These are phyloP conservation scores for Sinocyclocheilus maitianheensis DNA, from an alignment of 2,113 vertebrate species.

Conservation along the genomic window DNA sequence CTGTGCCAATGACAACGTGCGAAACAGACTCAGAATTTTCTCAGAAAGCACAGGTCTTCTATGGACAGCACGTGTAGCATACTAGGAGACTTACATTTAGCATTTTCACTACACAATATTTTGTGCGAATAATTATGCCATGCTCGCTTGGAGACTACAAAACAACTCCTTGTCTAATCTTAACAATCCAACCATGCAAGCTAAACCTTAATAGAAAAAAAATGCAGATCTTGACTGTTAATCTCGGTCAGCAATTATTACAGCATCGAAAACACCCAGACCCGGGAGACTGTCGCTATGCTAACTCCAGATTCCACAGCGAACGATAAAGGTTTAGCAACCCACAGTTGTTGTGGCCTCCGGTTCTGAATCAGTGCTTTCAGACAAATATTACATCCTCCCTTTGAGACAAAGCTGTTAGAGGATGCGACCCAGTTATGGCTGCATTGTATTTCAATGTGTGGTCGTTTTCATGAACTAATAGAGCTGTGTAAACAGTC, in stretches of 20 bases:
- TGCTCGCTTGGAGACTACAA: not conserved
- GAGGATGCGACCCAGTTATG: conserved; percentile 41
- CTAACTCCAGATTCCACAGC: not conserved
- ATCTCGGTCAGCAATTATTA: conserved; percentile 30
- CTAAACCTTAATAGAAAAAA: conserved; percentile 31
- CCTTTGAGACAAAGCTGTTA: conserved; percentile 37
- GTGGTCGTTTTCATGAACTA: conserved; percentile 37
- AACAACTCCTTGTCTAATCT: conserved; percentile 2
- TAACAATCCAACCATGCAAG: not conserved
- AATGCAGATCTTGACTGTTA: conserved; percentile 27
- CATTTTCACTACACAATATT: not conserved
- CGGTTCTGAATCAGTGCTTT: conserved; percentile 38
- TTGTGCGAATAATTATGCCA: not conserved
- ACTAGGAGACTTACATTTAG: not conserved
- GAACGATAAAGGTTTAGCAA: conserved; percentile 38
- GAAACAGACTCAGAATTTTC: conserved; percentile 3
- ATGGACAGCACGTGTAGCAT: too few relatives aligned
- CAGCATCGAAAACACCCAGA: conserved; percentile 15
- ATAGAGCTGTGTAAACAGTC: conserved; percentile 25
- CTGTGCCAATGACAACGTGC: conserved; percentile 24
- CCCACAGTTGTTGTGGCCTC: conserved; percentile 7
- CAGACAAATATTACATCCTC: conserved; percentile 42
- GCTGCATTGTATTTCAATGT: conserved; percentile 42
- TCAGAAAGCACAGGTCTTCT: conserved; percentile 16
- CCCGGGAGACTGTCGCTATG: conserved; percentile 21